Evolutionary conservation across 1,140 invertebrate species (phyloP).

Genomic region (Tetramorium alpestre): DNA sequence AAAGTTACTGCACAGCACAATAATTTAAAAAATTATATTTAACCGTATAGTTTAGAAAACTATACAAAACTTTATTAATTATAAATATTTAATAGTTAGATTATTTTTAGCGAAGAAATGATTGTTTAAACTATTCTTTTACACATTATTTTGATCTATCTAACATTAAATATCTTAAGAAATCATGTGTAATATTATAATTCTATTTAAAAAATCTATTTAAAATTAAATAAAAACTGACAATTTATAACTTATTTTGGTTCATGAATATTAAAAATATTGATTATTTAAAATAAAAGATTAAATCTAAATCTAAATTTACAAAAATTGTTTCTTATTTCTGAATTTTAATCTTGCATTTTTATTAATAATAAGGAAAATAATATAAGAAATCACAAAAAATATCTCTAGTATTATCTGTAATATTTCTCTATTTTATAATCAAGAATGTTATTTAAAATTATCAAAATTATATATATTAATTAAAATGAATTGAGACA

Average conservation of each 20-base stretch:
- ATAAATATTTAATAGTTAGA: neutral
- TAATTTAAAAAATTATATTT: neutral
- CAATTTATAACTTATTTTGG: neutral
- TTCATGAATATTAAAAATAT: neutral
- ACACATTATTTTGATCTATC: neutral
- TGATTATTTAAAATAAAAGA: neutral
- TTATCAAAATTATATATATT: neutral
- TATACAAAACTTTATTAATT: neutral
- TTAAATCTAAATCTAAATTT: too few relatives aligned
- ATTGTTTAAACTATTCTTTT: neutral
- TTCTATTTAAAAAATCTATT: neutral
- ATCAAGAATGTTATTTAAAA: neutral
- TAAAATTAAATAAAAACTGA: neutral
- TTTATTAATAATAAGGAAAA: neutral
- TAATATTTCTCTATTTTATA: neutral
- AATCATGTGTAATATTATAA: neutral
- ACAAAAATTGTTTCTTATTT: neutral
- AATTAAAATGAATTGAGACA: neutral
- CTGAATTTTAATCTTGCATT: neutral
- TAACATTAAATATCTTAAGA: neutral
- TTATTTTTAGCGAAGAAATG: neutral
- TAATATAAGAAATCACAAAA: neutral
- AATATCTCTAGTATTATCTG: too few relatives aligned
- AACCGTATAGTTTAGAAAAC: neutral
- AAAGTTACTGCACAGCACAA: neutral